Percentiles rank a stretch among this genome's conserved stretches.
These are phyloP conservation scores for Geophilus truncorum DNA, from an alignment of 2,888 invertebrate species.

Conservation along the genomic window DNA sequence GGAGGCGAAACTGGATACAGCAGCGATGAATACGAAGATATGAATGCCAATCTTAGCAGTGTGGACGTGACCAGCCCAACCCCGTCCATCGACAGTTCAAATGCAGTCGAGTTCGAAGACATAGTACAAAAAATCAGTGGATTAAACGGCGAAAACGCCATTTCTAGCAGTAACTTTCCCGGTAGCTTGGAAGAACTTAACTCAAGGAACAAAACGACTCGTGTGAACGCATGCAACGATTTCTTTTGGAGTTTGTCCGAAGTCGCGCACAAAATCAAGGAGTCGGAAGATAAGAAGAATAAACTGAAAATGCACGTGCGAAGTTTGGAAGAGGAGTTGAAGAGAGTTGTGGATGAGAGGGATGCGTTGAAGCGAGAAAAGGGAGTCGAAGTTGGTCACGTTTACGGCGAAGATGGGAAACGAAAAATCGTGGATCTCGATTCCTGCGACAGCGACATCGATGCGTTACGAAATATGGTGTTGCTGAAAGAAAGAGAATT, in stretches of 20 bases:
- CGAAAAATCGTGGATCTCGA: background rate
- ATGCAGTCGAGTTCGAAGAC: conserved; percentile 22
- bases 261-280: conserved; percentile 38
- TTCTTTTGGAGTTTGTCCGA: conserved; percentile 14
- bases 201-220: background rate
- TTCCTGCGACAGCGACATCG: background rate
- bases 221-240: background rate
- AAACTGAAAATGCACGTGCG: conserved; percentile 38
- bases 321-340: conserved; percentile 33
- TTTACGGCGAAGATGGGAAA: background rate
- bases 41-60: background rate
- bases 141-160: background rate
- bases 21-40: conserved; percentile 30
- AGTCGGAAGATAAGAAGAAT: conserved; percentile 37
- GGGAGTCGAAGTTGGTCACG: too few species aligned
- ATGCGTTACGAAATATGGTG: background rate
- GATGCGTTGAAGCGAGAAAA: background rate
- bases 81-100: background rate
- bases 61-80: background rate
- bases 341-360: background rate
- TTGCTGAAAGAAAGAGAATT: conserved; percentile 3
- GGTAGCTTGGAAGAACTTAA: background rate
- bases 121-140: conserved; percentile 20
- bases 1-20: conserved; percentile 33
- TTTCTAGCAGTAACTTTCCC: background rate